These are phyloP conservation scores for Craniophora ligustri DNA, from an alignment of 2,888 invertebrate species.

Conservation along the genomic window DNA sequence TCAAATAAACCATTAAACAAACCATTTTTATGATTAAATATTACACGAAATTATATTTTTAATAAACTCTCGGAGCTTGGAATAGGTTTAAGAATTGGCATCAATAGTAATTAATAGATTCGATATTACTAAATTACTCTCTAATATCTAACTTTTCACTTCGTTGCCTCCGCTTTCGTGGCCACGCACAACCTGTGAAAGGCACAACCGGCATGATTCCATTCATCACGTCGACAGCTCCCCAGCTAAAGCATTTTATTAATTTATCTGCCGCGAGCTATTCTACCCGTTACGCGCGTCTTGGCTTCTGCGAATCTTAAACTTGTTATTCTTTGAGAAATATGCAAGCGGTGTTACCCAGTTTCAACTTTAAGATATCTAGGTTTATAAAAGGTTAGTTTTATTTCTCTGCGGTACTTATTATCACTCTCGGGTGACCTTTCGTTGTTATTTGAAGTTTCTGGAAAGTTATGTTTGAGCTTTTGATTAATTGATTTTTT, in stretches of 20 bases:
- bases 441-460: neutral
- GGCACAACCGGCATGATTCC: constrained; percentile 59
- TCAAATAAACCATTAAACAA: too few species aligned
- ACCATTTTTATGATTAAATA: too few species aligned
- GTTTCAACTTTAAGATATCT: constrained; percentile 34
- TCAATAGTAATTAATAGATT: too few species aligned
- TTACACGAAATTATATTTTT: too few species aligned
- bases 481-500: neutral
- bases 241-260: constrained; percentile 58
- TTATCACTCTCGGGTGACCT: neutral
- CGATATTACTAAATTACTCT: too few species aligned
- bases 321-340: constrained; percentile 46
- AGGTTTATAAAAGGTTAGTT: constrained; percentile 24
- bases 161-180: constrained; percentile 27
- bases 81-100: too few species aligned
- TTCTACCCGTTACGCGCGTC: constrained; percentile 21
- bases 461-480: neutral
- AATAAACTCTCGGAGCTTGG: too few species aligned
- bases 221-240: constrained; percentile 61
- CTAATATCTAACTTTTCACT: too few species aligned
- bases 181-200: constrained; percentile 52
- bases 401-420: constrained; percentile 4
- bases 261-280: constrained; percentile 55
- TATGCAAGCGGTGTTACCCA: constrained; percentile 37
- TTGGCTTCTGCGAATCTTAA: constrained; percentile 38